Evolutionary conservation across 2,113 vertebrate species (phyloP).

Genomic region (Hystrix brachyura): DNA sequence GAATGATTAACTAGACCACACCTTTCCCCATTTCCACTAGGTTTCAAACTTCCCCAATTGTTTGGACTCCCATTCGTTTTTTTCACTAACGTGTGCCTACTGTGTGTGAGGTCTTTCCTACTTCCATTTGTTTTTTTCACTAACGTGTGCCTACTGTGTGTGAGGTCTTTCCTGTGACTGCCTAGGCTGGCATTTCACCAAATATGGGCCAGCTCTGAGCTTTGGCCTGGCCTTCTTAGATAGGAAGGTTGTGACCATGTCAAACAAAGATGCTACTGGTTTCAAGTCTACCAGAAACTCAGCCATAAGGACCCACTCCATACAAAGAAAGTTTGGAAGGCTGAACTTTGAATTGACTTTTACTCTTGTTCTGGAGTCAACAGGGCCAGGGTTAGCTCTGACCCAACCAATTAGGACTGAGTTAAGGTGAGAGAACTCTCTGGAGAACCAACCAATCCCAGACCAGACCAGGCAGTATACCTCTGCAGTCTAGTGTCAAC

Average conservation of each 20-base stretch:
- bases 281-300: background rate
- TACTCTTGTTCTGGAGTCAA: background rate
- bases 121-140: too few species aligned
- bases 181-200: background rate
- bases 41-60: background rate
- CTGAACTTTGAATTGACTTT: background rate
- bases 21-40: background rate
- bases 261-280: background rate
- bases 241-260: background rate
- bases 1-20: background rate
- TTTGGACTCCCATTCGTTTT: slow-evolving; percentile 34
- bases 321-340: background rate
- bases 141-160: background rate
- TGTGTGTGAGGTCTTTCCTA: background rate
- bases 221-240: background rate
- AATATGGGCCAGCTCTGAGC: background rate
- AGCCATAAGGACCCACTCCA: background rate
- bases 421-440: background rate
- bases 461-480: background rate
- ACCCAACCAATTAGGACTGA: background rate
- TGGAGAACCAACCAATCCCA: slow-evolving; percentile 53
- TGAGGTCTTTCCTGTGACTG: background rate
- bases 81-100: background rate
- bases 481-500: background rate
- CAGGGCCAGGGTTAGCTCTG: background rate